Conservation (phyloP, 2,113 vertebrate genomes). For the Heterochromis multidens region DNA sequence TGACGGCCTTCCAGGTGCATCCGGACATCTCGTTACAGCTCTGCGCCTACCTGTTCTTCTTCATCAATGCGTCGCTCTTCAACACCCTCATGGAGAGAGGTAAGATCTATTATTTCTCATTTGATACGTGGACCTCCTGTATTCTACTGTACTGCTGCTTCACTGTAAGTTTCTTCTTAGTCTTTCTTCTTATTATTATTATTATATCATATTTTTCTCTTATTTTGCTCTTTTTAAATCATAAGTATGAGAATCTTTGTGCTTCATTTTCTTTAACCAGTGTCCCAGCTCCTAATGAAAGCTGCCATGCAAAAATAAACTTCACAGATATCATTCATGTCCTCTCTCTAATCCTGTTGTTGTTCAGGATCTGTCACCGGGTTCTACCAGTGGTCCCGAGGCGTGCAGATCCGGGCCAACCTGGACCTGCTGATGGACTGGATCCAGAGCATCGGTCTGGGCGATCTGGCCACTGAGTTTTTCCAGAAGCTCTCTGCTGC, state of each 20-base stretch:
- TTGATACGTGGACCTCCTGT: too few relatives aligned
- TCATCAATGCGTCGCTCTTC: slow-evolving; percentile 81
- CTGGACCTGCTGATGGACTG: slow-evolving; percentile 80
- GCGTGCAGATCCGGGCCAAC: slow-evolving; percentile 79
- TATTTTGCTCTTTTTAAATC: not conserved
- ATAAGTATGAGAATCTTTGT: not conserved
- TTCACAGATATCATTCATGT: not conserved
- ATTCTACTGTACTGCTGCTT: too few relatives aligned
- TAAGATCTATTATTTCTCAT: slow-evolving; percentile 24
- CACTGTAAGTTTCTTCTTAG: not conserved
- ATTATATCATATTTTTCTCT: not conserved
- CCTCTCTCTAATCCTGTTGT: not conserved
- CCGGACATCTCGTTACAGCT: slow-evolving; percentile 74
- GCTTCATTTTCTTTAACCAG: not conserved
- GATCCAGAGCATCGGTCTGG: slow-evolving; percentile 71
- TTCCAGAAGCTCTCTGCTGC: slow-evolving; percentile 78
- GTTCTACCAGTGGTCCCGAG: slow-evolving; percentile 79
- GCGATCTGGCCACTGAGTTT: slow-evolving; percentile 68
- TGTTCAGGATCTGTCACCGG: slow-evolving; percentile 68
- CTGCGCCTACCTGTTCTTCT: slow-evolving; percentile 80
- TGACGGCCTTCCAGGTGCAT: slow-evolving; percentile 75
- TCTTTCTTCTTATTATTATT: not conserved
- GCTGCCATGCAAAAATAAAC: not conserved
- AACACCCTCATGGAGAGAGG: slow-evolving; percentile 82
- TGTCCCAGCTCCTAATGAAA: not conserved